These are phyloP conservation scores for Hypselothyrea guttata DNA, from an alignment of 2,888 invertebrate species.

Conservation along the genomic window DNA sequence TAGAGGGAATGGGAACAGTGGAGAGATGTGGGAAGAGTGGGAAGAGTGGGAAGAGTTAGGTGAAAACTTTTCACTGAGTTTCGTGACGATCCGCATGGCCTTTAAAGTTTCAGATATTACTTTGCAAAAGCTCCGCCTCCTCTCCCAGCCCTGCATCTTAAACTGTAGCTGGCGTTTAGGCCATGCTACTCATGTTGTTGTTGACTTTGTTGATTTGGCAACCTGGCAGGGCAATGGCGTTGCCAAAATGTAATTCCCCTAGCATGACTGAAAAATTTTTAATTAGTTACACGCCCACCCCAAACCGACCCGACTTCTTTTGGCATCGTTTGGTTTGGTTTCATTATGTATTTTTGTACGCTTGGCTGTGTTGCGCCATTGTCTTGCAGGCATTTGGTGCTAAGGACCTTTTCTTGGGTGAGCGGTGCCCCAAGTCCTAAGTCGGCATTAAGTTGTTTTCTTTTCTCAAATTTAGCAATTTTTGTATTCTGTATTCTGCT, in stretches of 20 bases:
- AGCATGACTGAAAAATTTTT: constrained; percentile 75
- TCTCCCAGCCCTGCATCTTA: constrained; percentile 7
- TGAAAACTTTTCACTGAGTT: constrained; percentile 29
- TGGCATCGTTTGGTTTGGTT: not conserved
- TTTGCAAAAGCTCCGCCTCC: not conserved
- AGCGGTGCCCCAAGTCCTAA: constrained; percentile 32
- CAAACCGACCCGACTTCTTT: constrained; percentile 21
- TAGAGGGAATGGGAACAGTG: not conserved
- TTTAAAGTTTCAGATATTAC: constrained; percentile 61
- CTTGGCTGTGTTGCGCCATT: constrained; percentile 8
- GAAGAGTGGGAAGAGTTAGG: constrained; percentile 21
- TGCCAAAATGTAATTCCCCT: constrained; percentile 70
- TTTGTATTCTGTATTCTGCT: constrained; percentile 38
- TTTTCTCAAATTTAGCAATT: constrained; percentile 64
- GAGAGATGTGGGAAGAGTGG: constrained; percentile 2
- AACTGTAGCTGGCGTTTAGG: not conserved
- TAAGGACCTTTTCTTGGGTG: not conserved
- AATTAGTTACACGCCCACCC: constrained; percentile 62
- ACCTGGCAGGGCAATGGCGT: constrained; percentile 54
- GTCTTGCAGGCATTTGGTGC: constrained; percentile 9
- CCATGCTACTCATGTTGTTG: constrained; percentile 21
- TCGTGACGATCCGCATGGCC: constrained; percentile 55
- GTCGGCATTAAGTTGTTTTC: constrained; percentile 68
- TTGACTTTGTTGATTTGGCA: constrained; percentile 68
- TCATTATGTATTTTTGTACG: constrained; percentile 4